A percentile compares a stretch with the other conserved stretches of the same genome.
Conservation (phyloP, 2,888 invertebrate genomes). For the Anorthoa munda region DNA sequence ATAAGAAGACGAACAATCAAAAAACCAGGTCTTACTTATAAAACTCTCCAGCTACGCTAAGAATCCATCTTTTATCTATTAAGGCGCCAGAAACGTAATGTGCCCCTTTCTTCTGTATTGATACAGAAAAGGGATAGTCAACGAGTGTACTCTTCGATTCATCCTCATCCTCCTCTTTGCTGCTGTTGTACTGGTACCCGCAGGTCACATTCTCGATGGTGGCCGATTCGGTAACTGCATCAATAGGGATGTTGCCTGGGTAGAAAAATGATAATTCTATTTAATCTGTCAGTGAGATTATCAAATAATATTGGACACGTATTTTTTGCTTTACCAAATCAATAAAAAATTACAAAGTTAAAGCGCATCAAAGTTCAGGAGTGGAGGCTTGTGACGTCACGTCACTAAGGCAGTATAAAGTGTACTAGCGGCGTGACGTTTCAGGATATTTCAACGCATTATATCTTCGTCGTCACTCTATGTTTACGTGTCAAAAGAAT, state of each 20-base stretch:
- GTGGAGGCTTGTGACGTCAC: too few relatives aligned
- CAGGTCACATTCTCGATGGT: slow-evolving; percentile 57
- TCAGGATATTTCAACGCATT: too few relatives aligned
- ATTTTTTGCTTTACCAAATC: too few relatives aligned
- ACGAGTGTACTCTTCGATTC: slow-evolving; percentile 61
- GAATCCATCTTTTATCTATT: slow-evolving; percentile 79
- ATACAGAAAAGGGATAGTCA: slow-evolving; percentile 82
- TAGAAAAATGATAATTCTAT: too few relatives aligned
- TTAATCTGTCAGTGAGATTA: too few relatives aligned
- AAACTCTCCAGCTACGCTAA: slow-evolving; percentile 83
- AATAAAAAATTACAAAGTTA: too few relatives aligned
- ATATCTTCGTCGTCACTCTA: too few relatives aligned
- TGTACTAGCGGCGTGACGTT: too few relatives aligned
- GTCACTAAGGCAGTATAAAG: too few relatives aligned
- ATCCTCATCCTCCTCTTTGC: slow-evolving; percentile 48
- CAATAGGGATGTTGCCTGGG: neutral
- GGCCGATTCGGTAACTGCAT: slow-evolving; percentile 24
- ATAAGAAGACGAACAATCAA: neutral
- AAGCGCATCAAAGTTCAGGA: too few relatives aligned
- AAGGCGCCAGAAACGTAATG: slow-evolving; percentile 84
- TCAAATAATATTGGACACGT: too few relatives aligned
- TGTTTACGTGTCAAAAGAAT: too few relatives aligned
- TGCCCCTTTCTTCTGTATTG: slow-evolving; percentile 81
- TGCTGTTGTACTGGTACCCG: slow-evolving; percentile 61
- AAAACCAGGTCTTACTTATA: slow-evolving; percentile 77